phyloP scores from a whole-genome alignment of 64 coral and sea anemone genomes.

The Stylophora pistillata region DNA sequence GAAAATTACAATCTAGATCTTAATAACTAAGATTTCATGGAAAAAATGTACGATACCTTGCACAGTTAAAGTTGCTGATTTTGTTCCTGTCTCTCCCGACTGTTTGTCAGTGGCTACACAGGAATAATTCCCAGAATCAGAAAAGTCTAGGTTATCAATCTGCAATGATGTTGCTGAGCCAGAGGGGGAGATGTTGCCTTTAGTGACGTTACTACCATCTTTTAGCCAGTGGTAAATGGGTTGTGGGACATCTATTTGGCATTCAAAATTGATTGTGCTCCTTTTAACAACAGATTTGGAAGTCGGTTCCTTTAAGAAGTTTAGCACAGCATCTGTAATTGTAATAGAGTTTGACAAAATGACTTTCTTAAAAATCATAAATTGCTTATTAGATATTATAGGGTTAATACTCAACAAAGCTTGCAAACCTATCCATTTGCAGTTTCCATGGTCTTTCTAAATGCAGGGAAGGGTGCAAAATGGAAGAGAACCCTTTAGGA shows the following conservation, averaged over 20 bases:
- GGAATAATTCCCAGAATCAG: constrained; percentile 55
- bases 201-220: constrained; percentile 62
- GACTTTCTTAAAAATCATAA: not conserved
- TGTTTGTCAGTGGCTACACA: constrained; percentile 39
- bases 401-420: too few species aligned
- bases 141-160: constrained; percentile 24
- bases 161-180: not conserved
- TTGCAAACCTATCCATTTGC: too few species aligned
- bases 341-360: not conserved
- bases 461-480: too few species aligned
- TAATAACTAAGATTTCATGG: not conserved
- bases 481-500: too few species aligned
- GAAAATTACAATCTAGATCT: not conserved
- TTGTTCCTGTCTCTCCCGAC: not conserved
- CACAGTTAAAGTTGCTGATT: constrained; percentile 14
- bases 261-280: constrained; percentile 2
- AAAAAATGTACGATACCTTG: constrained; percentile 27
- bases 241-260: constrained; percentile 42
- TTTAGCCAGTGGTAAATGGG: constrained; percentile 57
- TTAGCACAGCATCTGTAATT: not conserved
- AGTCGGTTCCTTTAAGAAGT: not conserved
- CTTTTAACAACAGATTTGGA: constrained; percentile 16
- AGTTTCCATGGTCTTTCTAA: too few species aligned
- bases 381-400: too few species aligned
- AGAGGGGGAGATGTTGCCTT: constrained; percentile 5